Conservation (phyloP, 92 coral and sea anemone genomes). For the Bergia puertoricense region DNA sequence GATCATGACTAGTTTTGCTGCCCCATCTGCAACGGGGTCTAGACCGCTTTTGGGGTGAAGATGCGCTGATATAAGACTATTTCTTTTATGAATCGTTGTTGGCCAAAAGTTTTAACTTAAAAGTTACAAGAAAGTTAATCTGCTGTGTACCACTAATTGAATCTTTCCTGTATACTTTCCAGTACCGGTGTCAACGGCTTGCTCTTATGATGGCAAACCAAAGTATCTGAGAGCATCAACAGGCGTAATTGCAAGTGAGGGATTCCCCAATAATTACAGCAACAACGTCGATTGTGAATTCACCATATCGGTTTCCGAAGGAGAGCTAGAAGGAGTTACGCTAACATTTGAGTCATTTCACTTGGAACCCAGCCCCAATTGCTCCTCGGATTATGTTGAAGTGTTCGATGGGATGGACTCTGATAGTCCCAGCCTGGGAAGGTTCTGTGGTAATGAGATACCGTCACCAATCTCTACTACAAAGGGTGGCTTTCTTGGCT, state of each 20-base stretch:
- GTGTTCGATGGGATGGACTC: conserved; percentile 29
- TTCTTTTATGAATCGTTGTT: too few species aligned
- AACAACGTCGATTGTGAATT: conserved; percentile 24
- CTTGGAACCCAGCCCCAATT: conserved; percentile 33
- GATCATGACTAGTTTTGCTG: too few species aligned
- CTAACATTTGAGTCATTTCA: conserved; percentile 12
- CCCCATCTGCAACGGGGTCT: too few species aligned
- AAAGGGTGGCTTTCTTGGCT: not conserved
- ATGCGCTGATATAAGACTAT: too few species aligned
- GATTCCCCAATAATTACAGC: conserved; percentile 43
- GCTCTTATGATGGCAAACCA: conserved; percentile 9
- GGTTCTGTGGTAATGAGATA: conserved; percentile 15
- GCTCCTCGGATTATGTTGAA: conserved; percentile 37
- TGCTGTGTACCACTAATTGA: not conserved
- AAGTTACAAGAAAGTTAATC: not conserved
- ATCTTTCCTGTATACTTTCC: not conserved
- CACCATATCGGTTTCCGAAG: not conserved
- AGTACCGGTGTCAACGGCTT: conserved; percentile 21
- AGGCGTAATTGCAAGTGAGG: conserved; percentile 40
- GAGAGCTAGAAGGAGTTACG: not conserved
- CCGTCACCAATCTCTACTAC: conserved; percentile 23
- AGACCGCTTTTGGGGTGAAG: too few species aligned
- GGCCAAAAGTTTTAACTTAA: too few species aligned
- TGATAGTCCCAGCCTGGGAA: conserved; percentile 20
- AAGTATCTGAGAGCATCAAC: not conserved